phyloP scores from a whole-genome alignment of 2,888 invertebrate species.

The Scelioninae gen. 1 region DNA sequence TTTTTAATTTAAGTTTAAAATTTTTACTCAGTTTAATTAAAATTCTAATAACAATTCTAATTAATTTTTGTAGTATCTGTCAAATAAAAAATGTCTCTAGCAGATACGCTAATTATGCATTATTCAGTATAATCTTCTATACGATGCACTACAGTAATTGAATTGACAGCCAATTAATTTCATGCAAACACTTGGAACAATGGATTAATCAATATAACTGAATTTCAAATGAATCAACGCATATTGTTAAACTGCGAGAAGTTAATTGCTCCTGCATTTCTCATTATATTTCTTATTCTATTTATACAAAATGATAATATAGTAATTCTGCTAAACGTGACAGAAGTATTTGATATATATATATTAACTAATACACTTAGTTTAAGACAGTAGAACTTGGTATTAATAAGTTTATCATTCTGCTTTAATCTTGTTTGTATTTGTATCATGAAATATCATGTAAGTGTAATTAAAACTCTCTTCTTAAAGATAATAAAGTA shows the following conservation, averaged over 20 bases:
- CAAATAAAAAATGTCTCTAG: slow-evolving; percentile 3
- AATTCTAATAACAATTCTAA: background rate
- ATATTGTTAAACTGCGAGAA: slow-evolving; percentile 33
- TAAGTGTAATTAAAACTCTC: no score
- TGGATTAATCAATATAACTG: slow-evolving; percentile 53
- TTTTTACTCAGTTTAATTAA: no score
- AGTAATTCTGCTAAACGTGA: background rate
- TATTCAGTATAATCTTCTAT: slow-evolving; percentile 41
- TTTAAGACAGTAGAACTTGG: no score
- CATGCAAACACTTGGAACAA: slow-evolving; percentile 56
- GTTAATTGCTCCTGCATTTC: slow-evolving; percentile 25
- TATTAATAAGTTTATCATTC: no score
- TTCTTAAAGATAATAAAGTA: no score
- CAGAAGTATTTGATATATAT: no score
- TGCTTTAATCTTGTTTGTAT: no score
- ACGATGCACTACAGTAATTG: slow-evolving; percentile 50
- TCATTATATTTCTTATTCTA: slow-evolving; percentile 2
- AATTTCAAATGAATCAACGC: slow-evolving; percentile 55
- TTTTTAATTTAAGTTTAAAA: no score
- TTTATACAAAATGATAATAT: background rate
- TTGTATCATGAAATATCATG: no score
- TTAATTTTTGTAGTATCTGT: background rate
- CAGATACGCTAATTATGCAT: slow-evolving; percentile 37
- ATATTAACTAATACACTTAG: no score
- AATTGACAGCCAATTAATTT: slow-evolving; percentile 63